Evolutionary conservation across 1,140 invertebrate genomes (phyloP), one percentile per base, ranked within the genome.

Genomic region (Stenopsyche tienmushanensis): DNA sequence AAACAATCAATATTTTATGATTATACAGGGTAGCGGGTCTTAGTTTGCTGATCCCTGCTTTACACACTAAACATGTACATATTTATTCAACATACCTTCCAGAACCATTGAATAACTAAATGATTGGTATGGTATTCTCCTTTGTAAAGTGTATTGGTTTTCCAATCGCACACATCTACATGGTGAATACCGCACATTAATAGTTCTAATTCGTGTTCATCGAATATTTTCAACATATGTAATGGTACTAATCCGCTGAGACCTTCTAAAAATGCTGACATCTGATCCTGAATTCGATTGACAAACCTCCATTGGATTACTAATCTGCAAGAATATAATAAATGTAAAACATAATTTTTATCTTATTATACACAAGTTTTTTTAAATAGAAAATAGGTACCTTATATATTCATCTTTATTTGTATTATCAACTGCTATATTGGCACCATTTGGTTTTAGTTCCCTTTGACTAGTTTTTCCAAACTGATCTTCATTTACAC

Each of bases 121-220:
- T 99, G 96, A 82, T 99, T 98, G 15, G 91, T 89, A 77, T 98
- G 94, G 77, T 98, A 99, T 73, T 98, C 96, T 45, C 96, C 96
- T 83, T 99, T 99, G 80, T 99, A 99, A 0, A 96, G 82, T 0
- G 96, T 96, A 80, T 99, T 94, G n/a, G 86, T 86, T 76, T 96
- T 94, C 97, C 97, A 99, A 82, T 99, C 97, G 77, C 96, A 93
- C 8, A 98, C 97, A 79, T 98, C 97, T 73, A 99, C 97, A 76
- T 97, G 92, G 74, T 98, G 97, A 71, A 99, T 96, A 67, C 97
- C 97, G 82, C 97, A 98, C 92, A 99, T 94, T 5, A 99, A 81
- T 69, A 99, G 81, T 83, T 99, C 97, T 67, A 99, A 80, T 80
- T 99, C 97, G 80, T 99, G 87, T 78, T 98, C 95, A 80, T 99